A percentile compares a stretch with the other conserved stretches of the same genome.
phyloP scores from a whole-genome alignment of 2,888 invertebrate genomes.

The Sminthurides aquaticus region DNA sequence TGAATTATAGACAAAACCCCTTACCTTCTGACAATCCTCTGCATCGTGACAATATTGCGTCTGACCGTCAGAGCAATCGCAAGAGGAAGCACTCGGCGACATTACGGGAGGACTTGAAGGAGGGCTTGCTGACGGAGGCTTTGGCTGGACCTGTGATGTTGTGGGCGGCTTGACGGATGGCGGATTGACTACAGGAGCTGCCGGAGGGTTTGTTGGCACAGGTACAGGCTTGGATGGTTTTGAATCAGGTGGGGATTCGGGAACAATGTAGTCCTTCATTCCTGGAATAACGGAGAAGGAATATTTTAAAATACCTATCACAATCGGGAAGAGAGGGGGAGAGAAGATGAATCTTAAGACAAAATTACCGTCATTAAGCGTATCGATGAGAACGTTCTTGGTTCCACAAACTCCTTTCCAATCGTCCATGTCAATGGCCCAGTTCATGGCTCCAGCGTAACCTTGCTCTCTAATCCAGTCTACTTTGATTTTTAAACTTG shows the following conservation, averaged over 20 bases:
- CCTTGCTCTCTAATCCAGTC: slow-evolving; percentile 72
- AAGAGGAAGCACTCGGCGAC: slow-evolving; percentile 27
- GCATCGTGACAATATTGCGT: slow-evolving; percentile 41
- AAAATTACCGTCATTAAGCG: slow-evolving; percentile 54
- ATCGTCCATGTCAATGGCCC: slow-evolving; percentile 90
- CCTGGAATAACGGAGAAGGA: slow-evolving; percentile 17
- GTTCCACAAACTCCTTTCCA: slow-evolving; percentile 74
- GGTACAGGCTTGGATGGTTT: slow-evolving; percentile 31
- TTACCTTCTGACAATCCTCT: slow-evolving; percentile 41
- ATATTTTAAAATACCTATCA: neutral
- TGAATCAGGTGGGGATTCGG: slow-evolving; percentile 43
- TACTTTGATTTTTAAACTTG: slow-evolving; percentile 80
- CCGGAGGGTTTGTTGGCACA: slow-evolving; percentile 34
- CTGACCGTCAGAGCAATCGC: slow-evolving; percentile 53
- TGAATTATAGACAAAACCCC: neutral
- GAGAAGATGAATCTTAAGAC: neutral
- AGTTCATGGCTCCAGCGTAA: slow-evolving; percentile 81
- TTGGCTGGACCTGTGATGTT: too few relatives aligned
- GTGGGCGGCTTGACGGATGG: neutral
- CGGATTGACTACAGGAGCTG: slow-evolving; percentile 2
- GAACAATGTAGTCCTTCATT: slow-evolving; percentile 59
- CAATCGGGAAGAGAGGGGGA: neutral
- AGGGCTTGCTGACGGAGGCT: too few relatives aligned
- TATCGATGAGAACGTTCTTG: slow-evolving; percentile 64
- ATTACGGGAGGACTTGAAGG: neutral